These are phyloP conservation scores for Papio anubis DNA, from an alignment of 2,113 vertebrate genomes.

Conservation along the genomic window DNA sequence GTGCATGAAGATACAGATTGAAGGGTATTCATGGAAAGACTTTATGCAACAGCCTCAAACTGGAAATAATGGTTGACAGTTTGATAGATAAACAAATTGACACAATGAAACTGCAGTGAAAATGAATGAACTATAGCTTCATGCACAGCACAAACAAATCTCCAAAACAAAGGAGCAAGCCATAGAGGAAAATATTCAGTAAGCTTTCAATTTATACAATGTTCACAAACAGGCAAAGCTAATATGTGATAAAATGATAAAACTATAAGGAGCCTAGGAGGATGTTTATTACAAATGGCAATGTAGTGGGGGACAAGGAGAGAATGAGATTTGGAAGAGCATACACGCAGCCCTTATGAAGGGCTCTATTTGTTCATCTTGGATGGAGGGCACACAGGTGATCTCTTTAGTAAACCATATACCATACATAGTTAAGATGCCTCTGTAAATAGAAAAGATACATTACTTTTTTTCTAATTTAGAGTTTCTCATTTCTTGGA, in stretches of 20 bases:
- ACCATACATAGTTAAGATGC: not conserved
- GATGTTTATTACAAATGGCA: not conserved
- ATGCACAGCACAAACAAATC: not conserved
- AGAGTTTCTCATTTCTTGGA: constrained; percentile 1
- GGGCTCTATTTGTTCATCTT: not conserved
- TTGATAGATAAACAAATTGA: not conserved
- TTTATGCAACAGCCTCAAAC: not conserved
- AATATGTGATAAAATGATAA: not conserved
- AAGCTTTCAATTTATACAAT: not conserved
- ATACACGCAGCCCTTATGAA: not conserved
- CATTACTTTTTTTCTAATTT: not conserved
- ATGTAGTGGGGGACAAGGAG: not conserved
- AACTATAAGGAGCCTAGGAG: not conserved
- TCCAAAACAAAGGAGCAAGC: not conserved
- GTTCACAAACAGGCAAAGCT: not conserved
- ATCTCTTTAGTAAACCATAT: not conserved
- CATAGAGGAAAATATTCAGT: not conserved
- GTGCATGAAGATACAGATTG: not conserved
- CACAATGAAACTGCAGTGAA: not conserved
- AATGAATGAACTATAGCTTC: not conserved
- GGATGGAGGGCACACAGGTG: not conserved
- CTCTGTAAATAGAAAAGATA: not conserved
- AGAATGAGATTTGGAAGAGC: not conserved
- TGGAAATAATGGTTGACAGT: not conserved
- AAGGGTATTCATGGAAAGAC: not conserved